A percentile compares a stretch with the other conserved stretches of the same genome.
Evolutionary conservation across 2,797 vertebrate species (phyloP).

Genomic region (Melanotaenia trifasciata): DNA sequence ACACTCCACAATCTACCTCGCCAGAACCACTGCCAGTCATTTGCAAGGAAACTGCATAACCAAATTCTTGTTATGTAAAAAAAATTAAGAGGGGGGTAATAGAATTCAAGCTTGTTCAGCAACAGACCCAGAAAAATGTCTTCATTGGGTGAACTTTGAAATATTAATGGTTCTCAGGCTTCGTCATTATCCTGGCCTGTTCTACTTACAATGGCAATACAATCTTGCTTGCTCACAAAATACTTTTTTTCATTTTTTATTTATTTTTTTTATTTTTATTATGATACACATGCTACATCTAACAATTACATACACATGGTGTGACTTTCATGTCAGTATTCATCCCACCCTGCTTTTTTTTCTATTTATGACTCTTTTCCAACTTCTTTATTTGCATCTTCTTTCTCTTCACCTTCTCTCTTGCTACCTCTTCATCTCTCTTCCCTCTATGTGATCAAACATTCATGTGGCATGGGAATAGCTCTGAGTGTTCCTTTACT

Average conservation of each 20-base stretch:
- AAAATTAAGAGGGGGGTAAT: slow-evolving; percentile 24
- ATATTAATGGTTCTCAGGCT: slow-evolving; percentile 31
- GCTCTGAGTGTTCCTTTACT: slow-evolving; percentile 81
- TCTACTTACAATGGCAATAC: slow-evolving; percentile 29
- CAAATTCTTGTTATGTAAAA: slow-evolving; percentile 78
- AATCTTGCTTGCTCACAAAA: neutral
- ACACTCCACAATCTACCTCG: slow-evolving; percentile 65
- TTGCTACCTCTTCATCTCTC: slow-evolving; percentile 60
- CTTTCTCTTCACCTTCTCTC: slow-evolving; percentile 52
- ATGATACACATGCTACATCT: slow-evolving; percentile 3
- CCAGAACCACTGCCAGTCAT: slow-evolving; percentile 52
- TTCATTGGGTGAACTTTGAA: slow-evolving; percentile 59
- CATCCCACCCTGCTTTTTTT: slow-evolving; percentile 23
- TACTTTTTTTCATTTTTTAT: neutral
- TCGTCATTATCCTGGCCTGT: slow-evolving; percentile 21
- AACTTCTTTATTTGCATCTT: slow-evolving; percentile 52
- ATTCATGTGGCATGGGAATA: slow-evolving; percentile 82
- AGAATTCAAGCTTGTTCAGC: slow-evolving; percentile 49
- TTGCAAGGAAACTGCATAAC: slow-evolving; percentile 76
- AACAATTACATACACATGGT: slow-evolving; percentile 4
- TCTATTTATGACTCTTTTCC: slow-evolving; percentile 34
- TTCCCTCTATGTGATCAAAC: slow-evolving; percentile 81
- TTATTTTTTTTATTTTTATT: neutral
- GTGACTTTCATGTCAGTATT: slow-evolving; percentile 16
- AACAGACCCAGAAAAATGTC: slow-evolving; percentile 44